Conservation (phyloP, 2,113 vertebrate species). For the Vireo altiloquus region DNA sequence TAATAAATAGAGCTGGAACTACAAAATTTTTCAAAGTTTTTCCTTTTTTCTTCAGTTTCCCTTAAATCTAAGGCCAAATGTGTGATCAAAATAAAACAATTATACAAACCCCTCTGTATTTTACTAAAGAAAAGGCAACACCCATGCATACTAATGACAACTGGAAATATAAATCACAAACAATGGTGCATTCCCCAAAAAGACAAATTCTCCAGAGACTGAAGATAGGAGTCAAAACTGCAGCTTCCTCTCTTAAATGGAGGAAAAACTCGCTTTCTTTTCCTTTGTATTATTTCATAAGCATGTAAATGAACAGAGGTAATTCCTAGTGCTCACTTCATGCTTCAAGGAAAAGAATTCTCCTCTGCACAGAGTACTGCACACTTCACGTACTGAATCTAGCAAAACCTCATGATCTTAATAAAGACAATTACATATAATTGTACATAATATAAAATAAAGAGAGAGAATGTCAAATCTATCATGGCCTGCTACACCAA, state of each 20-base stretch:
- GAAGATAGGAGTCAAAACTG: neutral
- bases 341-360: constrained; percentile 11
- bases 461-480: neutral
- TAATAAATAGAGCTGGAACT: neutral
- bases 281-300: constrained; percentile 34
- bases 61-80: neutral
- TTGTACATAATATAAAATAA: neutral
- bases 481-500: neutral
- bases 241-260: neutral
- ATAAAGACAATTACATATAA: neutral
- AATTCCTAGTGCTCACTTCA: constrained; percentile 2
- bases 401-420: neutral
- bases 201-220: neutral
- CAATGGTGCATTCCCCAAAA: neutral
- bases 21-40: neutral
- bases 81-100: neutral
- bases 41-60: neutral
- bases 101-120: neutral
- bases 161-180: neutral
- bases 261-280: neutral
- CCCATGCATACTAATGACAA: neutral
- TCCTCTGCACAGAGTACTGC: neutral
- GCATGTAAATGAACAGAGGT: neutral
- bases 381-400: neutral
- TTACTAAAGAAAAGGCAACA: neutral